Conservation (phyloP, 2,797 vertebrate genomes). For the Gadopsis bispinosus region DNA sequence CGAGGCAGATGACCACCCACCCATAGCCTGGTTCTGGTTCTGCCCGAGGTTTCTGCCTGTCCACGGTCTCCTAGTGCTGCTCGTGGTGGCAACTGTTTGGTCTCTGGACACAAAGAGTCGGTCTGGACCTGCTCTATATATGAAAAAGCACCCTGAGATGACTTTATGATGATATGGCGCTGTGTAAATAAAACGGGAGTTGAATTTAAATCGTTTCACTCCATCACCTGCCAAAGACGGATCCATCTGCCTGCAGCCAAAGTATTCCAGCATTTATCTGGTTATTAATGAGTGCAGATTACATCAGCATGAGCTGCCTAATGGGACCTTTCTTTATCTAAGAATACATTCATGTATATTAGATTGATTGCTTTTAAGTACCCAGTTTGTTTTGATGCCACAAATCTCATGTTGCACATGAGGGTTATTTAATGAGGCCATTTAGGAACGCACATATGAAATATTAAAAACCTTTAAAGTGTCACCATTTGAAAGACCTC, state of each 20-base stretch:
- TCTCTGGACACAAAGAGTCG: too few species aligned
- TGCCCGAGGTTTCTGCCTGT: too few species aligned
- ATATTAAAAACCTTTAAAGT: not conserved
- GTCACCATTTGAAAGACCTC: not conserved
- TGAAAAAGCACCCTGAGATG: too few species aligned
- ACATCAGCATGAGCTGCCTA: not conserved
- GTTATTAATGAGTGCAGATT: slow-evolving; percentile 7
- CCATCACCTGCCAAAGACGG: slow-evolving; percentile 8
- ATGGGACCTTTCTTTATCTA: not conserved
- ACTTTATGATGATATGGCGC: too few species aligned
- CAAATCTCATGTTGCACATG: not conserved
- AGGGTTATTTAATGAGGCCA: not conserved
- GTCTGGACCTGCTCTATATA: too few species aligned
- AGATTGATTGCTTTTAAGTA: not conserved
- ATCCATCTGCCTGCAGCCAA: not conserved
- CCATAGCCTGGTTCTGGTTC: too few species aligned
- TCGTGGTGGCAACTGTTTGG: too few species aligned
- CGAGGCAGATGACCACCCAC: too few species aligned
- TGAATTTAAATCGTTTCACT: not conserved
- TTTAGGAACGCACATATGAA: not conserved
- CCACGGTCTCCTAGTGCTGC: too few species aligned
- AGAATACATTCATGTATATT: not conserved
- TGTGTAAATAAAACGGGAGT: too few species aligned
- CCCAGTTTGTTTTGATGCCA: not conserved
- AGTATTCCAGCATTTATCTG: not conserved